Evolutionary conservation across 2,113 vertebrate species (phyloP), one percentile per base, ranked within the genome.

Genomic region (Xiphophorus hellerii): DNA sequence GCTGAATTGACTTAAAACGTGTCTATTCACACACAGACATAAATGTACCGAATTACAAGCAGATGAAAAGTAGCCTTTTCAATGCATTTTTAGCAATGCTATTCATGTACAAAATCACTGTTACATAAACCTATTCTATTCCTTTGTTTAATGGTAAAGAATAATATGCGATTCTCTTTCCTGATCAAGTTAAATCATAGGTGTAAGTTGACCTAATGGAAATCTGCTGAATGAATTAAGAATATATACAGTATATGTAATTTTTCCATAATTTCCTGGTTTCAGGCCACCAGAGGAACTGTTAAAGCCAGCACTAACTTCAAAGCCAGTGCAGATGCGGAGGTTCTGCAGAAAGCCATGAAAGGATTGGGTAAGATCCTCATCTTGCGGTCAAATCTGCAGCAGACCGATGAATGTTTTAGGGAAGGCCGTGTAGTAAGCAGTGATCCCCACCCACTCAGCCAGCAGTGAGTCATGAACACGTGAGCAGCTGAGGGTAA

Each of bases 331-430:
- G 89, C 91, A 6, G 98, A 99, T 87, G 96, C 98, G 3, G 96
- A 96, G 80, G 76, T 87, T 20, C 95, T 99, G 70, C 92, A 95
- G 67, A 97, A 98, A 79, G 96, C 98, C 72, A 99, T 99, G 98
- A 98, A 98, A 86, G 98, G 98, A 76, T 70, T 99, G 13, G 98
- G 98, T 98, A 94, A 96, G 90, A 61, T 62, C 54, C 12, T n/a
- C 13, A 14, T 39, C 39, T 20, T 82, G 25, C 29, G 1, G 62
- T 80, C 22, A 78, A 75, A 72, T 62, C 62, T 42, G 13, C 28
- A 31, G 17, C 62, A 4, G 54, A 44, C 51, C 81, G 82, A 29
- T 73, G 25, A 72, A 15, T 12, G 62, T 74, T 31, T 51, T 27
- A 25, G 0, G 11, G 69, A 54, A 71, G 68, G 71, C 83, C 69